Conservation (phyloP, 2,888 invertebrate genomes). For the Polia nebulosa region DNA sequence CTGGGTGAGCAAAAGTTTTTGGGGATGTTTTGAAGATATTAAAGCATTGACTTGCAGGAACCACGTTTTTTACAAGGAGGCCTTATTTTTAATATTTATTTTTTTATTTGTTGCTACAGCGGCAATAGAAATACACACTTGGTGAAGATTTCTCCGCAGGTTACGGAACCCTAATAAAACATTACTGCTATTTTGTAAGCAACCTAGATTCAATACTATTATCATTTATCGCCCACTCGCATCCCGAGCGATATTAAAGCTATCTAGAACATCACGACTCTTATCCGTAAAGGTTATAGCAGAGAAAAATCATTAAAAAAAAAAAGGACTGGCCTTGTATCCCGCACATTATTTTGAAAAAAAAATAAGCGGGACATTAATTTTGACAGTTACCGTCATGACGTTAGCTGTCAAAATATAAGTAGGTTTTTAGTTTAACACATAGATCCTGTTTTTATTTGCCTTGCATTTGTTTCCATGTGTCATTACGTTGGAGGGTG, state of each 20-base stretch:
- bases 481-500: not conserved
- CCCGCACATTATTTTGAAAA: no score
- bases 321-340: no score
- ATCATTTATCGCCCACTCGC: slow-evolving; percentile 20
- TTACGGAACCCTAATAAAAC: no score
- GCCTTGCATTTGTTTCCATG: no score
- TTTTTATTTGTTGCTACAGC: no score
- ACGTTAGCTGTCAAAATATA: no score
- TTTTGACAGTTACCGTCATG: not conserved
- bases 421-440: no score
- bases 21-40: not conserved
- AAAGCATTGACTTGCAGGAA: not conserved
- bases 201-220: slow-evolving; percentile 42
- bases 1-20: not conserved
- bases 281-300: not conserved
- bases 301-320: not conserved
- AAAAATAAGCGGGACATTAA: not conserved
- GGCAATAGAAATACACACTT: no score
- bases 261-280: not conserved
- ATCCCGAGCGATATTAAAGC: slow-evolving; percentile 15
- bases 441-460: not conserved
- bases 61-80: no score
- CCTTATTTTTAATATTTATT: no score
- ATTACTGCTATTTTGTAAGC: slow-evolving; percentile 26
- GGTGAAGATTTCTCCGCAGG: no score